phyloP scores from a whole-genome alignment of 2,888 invertebrate genomes.

The Drosophila conformis region DNA sequence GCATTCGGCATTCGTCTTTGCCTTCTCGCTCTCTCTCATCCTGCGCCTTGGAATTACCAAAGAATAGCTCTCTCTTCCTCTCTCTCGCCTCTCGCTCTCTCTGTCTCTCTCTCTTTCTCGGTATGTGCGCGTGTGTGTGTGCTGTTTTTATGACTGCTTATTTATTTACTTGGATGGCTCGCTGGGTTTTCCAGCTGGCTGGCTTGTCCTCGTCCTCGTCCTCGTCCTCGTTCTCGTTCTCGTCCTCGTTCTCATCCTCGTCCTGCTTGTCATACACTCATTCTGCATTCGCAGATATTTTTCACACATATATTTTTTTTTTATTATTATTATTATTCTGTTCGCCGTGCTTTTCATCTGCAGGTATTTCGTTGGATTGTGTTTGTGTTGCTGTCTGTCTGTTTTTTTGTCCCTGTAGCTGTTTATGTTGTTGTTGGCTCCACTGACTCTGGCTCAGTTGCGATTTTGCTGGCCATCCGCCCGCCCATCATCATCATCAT shows the following conservation, averaged over 20 bases:
- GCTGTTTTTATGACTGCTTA: conserved; percentile 78
- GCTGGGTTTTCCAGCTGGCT: conserved; percentile 77
- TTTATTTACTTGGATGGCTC: conserved; percentile 75
- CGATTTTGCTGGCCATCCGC: conserved; percentile 52
- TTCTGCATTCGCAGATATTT: conserved; percentile 48
- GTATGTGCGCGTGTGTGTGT: conserved; percentile 19
- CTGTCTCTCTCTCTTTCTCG: conserved; percentile 2
- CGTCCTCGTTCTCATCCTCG: conserved; percentile 6
- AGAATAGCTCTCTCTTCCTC: conserved; percentile 16
- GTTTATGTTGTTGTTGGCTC: not conserved
- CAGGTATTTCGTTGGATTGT: conserved; percentile 9
- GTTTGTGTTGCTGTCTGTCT: conserved; percentile 15
- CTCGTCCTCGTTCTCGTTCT: conserved; percentile 35
- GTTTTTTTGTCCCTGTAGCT: conserved; percentile 23
- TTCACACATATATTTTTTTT: conserved; percentile 66
- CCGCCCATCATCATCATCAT: not conserved
- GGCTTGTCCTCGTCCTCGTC: conserved; percentile 47
- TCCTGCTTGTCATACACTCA: not conserved
- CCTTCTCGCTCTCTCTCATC: conserved; percentile 9
- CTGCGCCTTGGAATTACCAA: conserved; percentile 68
- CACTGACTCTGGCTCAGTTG: conserved; percentile 35
- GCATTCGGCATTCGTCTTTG: conserved; percentile 4
- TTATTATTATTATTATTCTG: conserved; percentile 10
- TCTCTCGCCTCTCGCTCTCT: not conserved
- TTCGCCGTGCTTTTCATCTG: conserved; percentile 10